phyloP scores from a whole-genome alignment of 2,113 vertebrate species.

The Prionailurus bengalensis region DNA sequence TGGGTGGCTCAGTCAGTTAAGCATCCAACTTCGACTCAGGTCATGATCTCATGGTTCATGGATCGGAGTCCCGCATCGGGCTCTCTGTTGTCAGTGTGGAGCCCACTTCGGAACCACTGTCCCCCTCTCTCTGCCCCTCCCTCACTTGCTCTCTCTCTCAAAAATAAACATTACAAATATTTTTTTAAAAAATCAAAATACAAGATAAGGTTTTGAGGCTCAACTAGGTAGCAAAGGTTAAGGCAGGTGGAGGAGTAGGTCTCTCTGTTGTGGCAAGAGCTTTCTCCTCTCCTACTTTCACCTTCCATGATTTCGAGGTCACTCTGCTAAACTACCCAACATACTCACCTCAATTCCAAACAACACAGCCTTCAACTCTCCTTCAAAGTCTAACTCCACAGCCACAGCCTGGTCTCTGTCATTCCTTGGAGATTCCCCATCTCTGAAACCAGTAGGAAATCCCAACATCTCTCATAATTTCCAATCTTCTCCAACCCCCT shows the following conservation, averaged over 20 bases:
- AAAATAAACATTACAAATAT: too few relatives aligned
- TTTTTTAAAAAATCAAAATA: not conserved
- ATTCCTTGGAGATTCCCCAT: not conserved
- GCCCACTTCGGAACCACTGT: too few relatives aligned
- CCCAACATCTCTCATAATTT: not conserved
- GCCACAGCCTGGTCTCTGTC: not conserved
- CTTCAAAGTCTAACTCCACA: not conserved
- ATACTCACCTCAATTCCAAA: not conserved
- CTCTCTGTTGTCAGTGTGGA: too few relatives aligned
- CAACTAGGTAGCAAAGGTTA: too few relatives aligned
- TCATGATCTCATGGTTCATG: too few relatives aligned
- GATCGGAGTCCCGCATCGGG: too few relatives aligned
- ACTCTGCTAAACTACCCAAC: not conserved
- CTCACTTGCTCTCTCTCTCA: too few relatives aligned
- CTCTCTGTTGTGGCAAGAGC: not conserved
- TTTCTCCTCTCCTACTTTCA: not conserved
- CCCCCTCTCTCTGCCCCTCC: too few relatives aligned
- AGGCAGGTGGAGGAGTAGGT: not conserved
- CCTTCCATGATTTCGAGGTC: not conserved
- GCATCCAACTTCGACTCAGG: too few relatives aligned
- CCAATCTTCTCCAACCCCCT: not conserved
- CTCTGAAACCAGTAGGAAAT: not conserved
- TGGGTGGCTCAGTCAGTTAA: too few relatives aligned
- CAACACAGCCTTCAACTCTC: not conserved
- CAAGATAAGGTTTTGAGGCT: not conserved